Conservation (phyloP, 2,797 vertebrate species). For the Tokudaia tokunoshimensis region DNA sequence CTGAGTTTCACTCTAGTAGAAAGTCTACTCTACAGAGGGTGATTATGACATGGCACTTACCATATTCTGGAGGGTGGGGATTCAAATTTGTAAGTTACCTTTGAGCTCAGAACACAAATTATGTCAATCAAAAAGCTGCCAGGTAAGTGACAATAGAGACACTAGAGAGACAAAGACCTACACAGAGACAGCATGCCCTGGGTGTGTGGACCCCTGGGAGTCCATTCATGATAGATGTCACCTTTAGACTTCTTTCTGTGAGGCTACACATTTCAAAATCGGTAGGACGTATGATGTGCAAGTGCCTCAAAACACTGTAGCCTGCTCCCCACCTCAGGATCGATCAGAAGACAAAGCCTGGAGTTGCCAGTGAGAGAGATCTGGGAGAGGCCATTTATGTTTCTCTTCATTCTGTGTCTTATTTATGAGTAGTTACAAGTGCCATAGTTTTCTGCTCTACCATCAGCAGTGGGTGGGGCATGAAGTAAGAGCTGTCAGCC, state of each 20-base stretch:
- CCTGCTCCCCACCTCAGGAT: rapidly evolving
- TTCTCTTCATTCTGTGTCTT: not conserved
- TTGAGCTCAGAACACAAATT: not conserved
- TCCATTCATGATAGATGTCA: not conserved
- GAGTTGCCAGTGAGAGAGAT: not conserved
- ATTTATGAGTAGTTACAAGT: not conserved
- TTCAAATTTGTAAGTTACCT: not conserved
- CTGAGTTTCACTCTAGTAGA: not conserved
- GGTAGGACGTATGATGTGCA: not conserved
- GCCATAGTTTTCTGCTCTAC: not conserved
- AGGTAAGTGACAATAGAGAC: not conserved
- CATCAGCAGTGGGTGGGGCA: not conserved
- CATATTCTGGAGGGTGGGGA: not conserved
- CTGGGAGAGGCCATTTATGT: not conserved
- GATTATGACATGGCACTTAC: not conserved
- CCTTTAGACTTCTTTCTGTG: not conserved
- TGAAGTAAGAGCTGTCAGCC: not conserved
- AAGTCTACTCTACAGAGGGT: not conserved
- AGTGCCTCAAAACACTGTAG: rapidly evolving
- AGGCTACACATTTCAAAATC: not conserved
- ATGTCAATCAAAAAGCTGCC: not conserved
- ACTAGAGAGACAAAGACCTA: not conserved
- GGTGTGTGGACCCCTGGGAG: too few relatives aligned
- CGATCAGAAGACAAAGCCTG: not conserved
- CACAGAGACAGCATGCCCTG: too few relatives aligned